These are phyloP conservation scores for Tipula vernalis DNA, from an alignment of 2,888 invertebrate genomes.

Conservation along the genomic window DNA sequence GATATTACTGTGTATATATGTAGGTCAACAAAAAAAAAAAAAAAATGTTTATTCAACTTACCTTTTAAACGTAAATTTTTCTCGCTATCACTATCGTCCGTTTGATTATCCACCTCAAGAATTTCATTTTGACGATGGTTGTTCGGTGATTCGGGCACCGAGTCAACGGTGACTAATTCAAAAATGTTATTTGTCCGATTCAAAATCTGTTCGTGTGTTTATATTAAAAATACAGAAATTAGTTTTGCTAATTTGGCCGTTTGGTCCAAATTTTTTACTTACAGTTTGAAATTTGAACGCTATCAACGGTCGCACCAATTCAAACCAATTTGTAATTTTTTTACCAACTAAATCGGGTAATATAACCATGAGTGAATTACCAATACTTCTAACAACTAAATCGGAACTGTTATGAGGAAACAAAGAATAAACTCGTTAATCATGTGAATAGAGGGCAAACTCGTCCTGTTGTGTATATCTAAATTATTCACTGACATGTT, in stretches of 20 bases:
- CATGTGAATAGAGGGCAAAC: not conserved
- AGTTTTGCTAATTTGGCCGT: not conserved
- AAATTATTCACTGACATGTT: not conserved
- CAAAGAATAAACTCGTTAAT: not conserved
- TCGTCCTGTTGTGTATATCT: not conserved
- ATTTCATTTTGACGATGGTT: slow-evolving; percentile 41
- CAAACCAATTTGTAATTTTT: slow-evolving; percentile 85
- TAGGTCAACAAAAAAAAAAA: not conserved
- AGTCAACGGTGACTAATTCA: slow-evolving; percentile 81
- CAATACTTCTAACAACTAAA: slow-evolving; percentile 79
- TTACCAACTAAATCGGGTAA: slow-evolving; percentile 78
- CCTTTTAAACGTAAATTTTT: slow-evolving; percentile 70
- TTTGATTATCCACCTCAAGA: slow-evolving; percentile 42
- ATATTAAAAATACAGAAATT: not conserved
- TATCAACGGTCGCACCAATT: slow-evolving; percentile 80
- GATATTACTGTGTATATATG: too few relatives aligned
- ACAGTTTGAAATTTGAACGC: slow-evolving; percentile 92
- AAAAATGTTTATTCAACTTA: slow-evolving; percentile 22
- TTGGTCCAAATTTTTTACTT: slow-evolving; percentile 16
- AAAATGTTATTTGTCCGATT: slow-evolving; percentile 95
- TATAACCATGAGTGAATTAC: slow-evolving; percentile 81
- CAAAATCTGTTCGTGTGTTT: slow-evolving; percentile 59
- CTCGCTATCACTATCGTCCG: slow-evolving; percentile 55
- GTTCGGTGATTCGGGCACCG: slow-evolving; percentile 57
- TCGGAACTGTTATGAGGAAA: slow-evolving; percentile 48